phyloP scores from a whole-genome alignment of 53 echinoderm and acorn worm genomes.

The Antedon mediterranea region DNA sequence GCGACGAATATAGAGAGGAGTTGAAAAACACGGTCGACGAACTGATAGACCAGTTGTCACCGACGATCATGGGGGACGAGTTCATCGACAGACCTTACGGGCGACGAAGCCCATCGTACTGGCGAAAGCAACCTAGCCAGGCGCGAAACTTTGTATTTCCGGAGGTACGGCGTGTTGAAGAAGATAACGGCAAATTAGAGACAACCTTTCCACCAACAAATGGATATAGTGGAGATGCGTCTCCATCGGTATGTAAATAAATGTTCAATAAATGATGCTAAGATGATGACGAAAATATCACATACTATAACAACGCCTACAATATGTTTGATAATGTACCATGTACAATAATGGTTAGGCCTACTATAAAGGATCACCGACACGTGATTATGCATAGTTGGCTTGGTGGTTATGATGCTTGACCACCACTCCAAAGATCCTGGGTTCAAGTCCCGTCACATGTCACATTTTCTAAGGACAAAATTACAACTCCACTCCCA shows the following conservation, averaged over 20 bases:
- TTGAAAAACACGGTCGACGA: not conserved
- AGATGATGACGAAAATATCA: too few relatives aligned
- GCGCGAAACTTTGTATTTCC: not conserved
- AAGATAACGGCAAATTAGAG: not conserved
- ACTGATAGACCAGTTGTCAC: not conserved
- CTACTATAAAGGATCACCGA: too few relatives aligned
- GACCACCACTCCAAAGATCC: too few relatives aligned
- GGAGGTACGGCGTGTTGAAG: not conserved
- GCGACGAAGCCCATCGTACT: not conserved
- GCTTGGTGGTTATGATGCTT: too few relatives aligned
- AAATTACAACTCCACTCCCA: too few relatives aligned
- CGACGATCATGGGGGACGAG: not conserved
- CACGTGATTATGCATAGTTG: too few relatives aligned
- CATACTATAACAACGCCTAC: too few relatives aligned
- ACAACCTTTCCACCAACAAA: not conserved
- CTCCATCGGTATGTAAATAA: not conserved
- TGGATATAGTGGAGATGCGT: not conserved
- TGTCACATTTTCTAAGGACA: too few relatives aligned
- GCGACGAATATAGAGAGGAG: not conserved
- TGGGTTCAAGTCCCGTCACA: too few relatives aligned
- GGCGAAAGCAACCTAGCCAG: not conserved
- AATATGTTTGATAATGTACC: too few relatives aligned
- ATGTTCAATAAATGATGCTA: too few relatives aligned
- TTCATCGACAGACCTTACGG: not conserved
- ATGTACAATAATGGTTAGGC: too few relatives aligned